Evolutionary conservation across 2,888 invertebrate species (phyloP).

Genomic region (Scaptomyza reducta): DNA sequence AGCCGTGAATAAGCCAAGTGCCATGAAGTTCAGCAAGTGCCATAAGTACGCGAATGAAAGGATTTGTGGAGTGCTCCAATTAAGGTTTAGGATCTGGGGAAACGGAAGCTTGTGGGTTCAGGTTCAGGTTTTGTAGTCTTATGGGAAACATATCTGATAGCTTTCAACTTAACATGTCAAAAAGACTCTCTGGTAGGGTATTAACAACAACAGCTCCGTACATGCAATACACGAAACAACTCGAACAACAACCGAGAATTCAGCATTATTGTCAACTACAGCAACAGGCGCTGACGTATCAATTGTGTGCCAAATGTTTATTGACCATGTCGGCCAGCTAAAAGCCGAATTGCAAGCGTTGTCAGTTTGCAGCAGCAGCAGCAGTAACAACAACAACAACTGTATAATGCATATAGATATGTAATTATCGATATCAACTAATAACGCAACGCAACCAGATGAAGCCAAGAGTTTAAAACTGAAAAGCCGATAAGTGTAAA

Average conservation of each 20-base stretch:
- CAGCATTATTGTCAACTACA: conserved; percentile 74
- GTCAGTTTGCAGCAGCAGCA: conserved; percentile 34
- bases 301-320: conserved; percentile 82
- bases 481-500: conserved; percentile 41
- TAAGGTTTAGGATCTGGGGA: neutral
- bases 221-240: conserved; percentile 14
- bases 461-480: conserved; percentile 10
- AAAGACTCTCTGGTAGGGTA: conserved; percentile 8
- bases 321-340: conserved; percentile 70
- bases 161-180: neutral
- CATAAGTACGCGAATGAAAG: neutral
- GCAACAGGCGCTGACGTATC: conserved; percentile 66
- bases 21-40: neutral
- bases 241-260: conserved; percentile 29
- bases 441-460: conserved; percentile 47
- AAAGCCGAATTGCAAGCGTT: conserved; percentile 38
- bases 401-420: conserved; percentile 12
- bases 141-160: neutral
- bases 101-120: neutral
- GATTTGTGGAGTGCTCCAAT: neutral
- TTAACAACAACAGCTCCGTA: conserved; percentile 10
- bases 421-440: conserved; percentile 51
- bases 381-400: neutral
- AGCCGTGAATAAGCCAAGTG: neutral
- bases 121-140: neutral